Evolutionary conservation across 2,888 invertebrate genomes (phyloP), one percentile per base, ranked within the genome.

Genomic region (Meloe dianella): DNA sequence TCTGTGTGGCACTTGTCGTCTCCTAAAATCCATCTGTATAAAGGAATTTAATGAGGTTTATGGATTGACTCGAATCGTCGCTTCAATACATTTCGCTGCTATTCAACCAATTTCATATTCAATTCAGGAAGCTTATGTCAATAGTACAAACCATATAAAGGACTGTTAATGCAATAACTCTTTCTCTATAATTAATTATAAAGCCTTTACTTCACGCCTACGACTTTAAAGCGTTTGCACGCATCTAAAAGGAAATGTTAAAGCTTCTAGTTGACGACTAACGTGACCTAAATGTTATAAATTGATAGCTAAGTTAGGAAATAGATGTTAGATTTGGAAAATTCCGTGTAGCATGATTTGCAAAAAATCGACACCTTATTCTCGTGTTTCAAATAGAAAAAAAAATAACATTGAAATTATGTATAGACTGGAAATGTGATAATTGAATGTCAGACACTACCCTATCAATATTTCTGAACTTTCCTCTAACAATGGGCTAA

Each of bases 391-490:
- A 20, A 1, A 51, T 27, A 12, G 12, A 9, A 47, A 20, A 51
- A 9, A 20, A 47, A 20, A 20, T 47, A 51, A 24, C 4, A 24
- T 24, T 24, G 51, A 5, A 12, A 51, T 51, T 51, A 24, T 0
- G 12, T 54, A 64, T 67, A 67, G 64, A 67, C 62, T 64, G 41
- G 9, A 60, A 65, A 68, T 57, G 60, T 63, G 62, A 57, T 68
- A 63, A 68, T 65, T 68, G 65, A 68, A 68, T 65, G 68, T 65
- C 68, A 68, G 47, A 60, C 29, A 17, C n/a, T 65, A 29, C 56
- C 54, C 54, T 17, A 35, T 59, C n/a, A n/a, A 59, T 29, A 57
- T 59, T 57, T 61, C 9, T 65, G 65, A 67, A 67, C 67, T 67
- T 67, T 67, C 14, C 9, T 6, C 38, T 9, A 14, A 54, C 10